A percentile compares a stretch with the other conserved stretches of the same genome.
Conservation (phyloP, 2,113 vertebrate genomes). For the Catharus bicknelli region DNA sequence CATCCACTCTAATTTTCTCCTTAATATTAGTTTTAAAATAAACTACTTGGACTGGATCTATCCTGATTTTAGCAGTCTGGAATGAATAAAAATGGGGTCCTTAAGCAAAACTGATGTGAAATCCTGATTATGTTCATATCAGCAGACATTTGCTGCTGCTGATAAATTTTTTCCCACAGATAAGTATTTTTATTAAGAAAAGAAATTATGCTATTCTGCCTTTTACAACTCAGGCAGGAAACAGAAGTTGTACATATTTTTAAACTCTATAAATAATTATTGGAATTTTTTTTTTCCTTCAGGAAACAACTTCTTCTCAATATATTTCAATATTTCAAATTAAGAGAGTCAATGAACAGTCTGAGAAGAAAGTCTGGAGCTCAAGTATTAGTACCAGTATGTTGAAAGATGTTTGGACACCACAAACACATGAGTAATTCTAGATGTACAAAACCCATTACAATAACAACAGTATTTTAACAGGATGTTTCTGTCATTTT, state of each 20-base stretch:
- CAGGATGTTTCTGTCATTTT: not conserved
- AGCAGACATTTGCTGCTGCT: not conserved
- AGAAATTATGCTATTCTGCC: not conserved
- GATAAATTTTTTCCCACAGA: not conserved
- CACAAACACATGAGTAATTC: not conserved
- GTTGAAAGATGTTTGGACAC: not conserved
- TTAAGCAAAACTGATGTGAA: not conserved
- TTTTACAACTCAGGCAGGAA: not conserved
- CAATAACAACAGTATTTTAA: not conserved
- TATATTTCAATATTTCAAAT: not conserved
- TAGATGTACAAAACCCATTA: not conserved
- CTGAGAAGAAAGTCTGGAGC: not conserved
- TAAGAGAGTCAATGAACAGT: not conserved
- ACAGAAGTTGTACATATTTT: not conserved
- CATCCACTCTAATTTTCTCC: not conserved
- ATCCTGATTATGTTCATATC: not conserved
- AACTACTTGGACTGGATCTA: not conserved
- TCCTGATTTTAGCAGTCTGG: not conserved
- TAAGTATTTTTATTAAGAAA: not conserved
- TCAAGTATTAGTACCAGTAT: not conserved
- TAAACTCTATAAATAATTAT: not conserved
- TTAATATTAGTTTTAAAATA: not conserved
- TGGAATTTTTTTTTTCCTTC: not conserved
- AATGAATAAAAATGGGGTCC: not conserved
- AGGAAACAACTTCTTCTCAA: not conserved